Base-by-base conservation (phyloP, 2,113 vertebrate genomes). In the Tenrec ecaudatus region DNA sequence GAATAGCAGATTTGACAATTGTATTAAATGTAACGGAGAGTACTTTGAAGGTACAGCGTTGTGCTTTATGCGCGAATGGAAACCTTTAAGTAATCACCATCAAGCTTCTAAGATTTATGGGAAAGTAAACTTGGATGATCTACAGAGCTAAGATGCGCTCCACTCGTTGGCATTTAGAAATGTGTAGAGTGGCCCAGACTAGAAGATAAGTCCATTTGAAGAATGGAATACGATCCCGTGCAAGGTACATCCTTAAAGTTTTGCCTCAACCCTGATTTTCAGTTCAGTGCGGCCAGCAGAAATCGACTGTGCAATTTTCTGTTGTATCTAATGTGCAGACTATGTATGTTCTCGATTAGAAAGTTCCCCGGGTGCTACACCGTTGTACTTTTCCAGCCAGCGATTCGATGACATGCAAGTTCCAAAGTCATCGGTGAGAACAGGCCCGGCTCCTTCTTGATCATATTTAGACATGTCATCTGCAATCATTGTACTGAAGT, bases 361-460 rank as follows among this genome's bases (percentile, higher is more conserved):
- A 98, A 96, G 98, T 98, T 98, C 97, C 97, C 95, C 98, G 96
- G 98, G 97, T 98, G 96, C 98, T 98, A 99, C 98, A 99, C 98
- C 96, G 98, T 98, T 94, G 98, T 98, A 98, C 98, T 99, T 98
- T 98, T 99, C 98, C 98, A 98, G 98, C 98, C 98, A 98, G 98
- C 98, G 98, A 99, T 99, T 98, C 98, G 98, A 98, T 98, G 98
- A 97, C 98, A 98, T 98, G 98, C 98, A 98, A 99, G 99, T 98
- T 99, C 98, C 98, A 98, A 99, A 99, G 98, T 99, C 98, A 97
- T 99, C 98, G 85, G 99, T 99, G 96, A 99, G 98, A 97, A 99
- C 98, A 89, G 98, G 98, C 98, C 98, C 99, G 93, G 98, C 98
- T 96, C 98, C 98, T 98, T 99, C 98, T 96, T 99, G 98, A 91